A percentile compares a stretch with the other conserved stretches of the same genome.
Evolutionary conservation across 1,140 invertebrate species (phyloP).

Genomic region (Ridgeia piscesae): DNA sequence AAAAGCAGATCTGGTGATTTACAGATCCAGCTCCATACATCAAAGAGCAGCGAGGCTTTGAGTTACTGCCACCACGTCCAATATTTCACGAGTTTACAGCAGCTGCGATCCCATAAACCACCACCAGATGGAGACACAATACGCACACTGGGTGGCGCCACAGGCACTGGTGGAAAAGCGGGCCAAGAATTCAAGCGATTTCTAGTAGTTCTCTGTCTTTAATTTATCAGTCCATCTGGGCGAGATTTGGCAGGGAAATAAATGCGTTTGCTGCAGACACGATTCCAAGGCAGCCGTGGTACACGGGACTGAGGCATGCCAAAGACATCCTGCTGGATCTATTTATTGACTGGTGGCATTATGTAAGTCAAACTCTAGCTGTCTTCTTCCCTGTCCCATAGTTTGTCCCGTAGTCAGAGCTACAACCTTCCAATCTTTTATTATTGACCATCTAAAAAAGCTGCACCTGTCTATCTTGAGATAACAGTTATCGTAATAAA

Average conservation of each 20-base stretch:
- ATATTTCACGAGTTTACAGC: background rate
- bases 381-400: too few relatives aligned
- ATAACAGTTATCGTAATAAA: too few relatives aligned
- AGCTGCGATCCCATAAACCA: background rate
- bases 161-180: background rate
- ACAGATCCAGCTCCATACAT: background rate
- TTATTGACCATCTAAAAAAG: background rate
- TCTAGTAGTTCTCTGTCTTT: background rate
- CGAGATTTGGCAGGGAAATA: constrained; percentile 32
- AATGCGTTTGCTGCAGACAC: constrained; percentile 44
- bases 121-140: background rate
- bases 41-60: background rate
- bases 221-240: constrained; percentile 24
- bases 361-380: background rate
- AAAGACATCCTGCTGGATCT: constrained; percentile 42
- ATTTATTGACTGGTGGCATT: constrained; percentile 17
- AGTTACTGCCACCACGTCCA: background rate
- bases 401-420: too few relatives aligned
- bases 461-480: too few relatives aligned
- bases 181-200: background rate
- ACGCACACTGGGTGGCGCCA: background rate
- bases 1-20: background rate
- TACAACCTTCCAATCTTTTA: background rate
- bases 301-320: constrained; percentile 34
- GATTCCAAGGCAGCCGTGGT: constrained; percentile 30